These are phyloP conservation scores for Agonum fuliginosum DNA, from an alignment of 2,888 invertebrate species.

Conservation along the genomic window DNA sequence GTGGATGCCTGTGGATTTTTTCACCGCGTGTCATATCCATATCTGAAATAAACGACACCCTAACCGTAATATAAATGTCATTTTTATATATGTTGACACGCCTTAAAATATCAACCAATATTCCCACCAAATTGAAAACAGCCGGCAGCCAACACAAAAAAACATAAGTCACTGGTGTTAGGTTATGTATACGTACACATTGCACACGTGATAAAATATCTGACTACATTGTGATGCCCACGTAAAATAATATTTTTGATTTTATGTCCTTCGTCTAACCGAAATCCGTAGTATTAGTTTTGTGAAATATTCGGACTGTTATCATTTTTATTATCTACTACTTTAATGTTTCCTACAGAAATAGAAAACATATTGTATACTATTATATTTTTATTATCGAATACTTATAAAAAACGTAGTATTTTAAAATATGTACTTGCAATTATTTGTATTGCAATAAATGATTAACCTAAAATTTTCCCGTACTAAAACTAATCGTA, in stretches of 20 bases:
- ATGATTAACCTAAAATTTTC: too few species aligned
- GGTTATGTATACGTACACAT: too few species aligned
- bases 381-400: too few species aligned
- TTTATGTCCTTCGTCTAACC: slow-evolving; percentile 3
- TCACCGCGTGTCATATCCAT: slow-evolving; percentile 50
- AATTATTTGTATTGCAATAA: too few species aligned
- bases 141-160: not conserved
- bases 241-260: slow-evolving; percentile 7
- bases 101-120: slow-evolving; percentile 44
- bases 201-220: slow-evolving; percentile 17
- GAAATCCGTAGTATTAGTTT: not conserved
- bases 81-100: slow-evolving; percentile 54
- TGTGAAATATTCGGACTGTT: slow-evolving; percentile 12
- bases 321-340: slow-evolving; percentile 18
- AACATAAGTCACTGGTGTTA: too few species aligned
- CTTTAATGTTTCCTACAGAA: not conserved
- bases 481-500: too few species aligned
- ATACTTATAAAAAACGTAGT: not conserved
- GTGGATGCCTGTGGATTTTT: slow-evolving; percentile 39
- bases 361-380: not conserved
- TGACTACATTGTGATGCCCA: not conserved
- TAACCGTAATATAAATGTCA: slow-evolving; percentile 52
- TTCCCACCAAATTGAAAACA: slow-evolving; percentile 51
- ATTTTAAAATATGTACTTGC: too few species aligned
- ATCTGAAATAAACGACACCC: slow-evolving; percentile 50